Evolutionary conservation across 2,113 vertebrate species (phyloP).

Genomic region (Strigops habroptila): DNA sequence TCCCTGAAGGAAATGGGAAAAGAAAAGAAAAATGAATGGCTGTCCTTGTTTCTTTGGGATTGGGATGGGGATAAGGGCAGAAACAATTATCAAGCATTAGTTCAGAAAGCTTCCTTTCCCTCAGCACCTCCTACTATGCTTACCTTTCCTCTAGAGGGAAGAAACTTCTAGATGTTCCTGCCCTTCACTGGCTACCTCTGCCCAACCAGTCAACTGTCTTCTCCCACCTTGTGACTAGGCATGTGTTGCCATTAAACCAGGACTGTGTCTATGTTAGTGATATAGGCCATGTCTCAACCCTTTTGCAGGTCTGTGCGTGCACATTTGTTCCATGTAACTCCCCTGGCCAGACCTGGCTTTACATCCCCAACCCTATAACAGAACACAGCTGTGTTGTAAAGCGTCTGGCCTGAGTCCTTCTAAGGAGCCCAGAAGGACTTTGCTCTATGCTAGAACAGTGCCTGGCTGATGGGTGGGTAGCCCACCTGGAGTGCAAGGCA

Average conservation of each 20-base stretch:
- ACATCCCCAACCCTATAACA: background rate
- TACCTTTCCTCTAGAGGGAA: background rate
- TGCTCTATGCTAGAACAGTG: background rate
- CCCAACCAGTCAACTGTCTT: background rate
- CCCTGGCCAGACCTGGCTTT: background rate
- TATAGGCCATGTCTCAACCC: background rate
- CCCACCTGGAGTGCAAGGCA: background rate
- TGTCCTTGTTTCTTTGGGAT: background rate
- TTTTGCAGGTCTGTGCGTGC: background rate
- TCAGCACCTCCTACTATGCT: background rate
- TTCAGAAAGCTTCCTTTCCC: background rate
- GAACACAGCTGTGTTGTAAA: background rate
- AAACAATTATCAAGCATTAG: background rate
- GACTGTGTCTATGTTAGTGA: background rate
- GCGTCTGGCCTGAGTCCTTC: background rate
- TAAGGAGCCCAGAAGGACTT: background rate
- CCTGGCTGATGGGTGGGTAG: background rate
- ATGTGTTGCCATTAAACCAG: background rate
- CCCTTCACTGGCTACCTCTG: background rate
- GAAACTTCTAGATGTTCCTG: background rate
- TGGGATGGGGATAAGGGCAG: background rate
- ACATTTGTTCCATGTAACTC: background rate
- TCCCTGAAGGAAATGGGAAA: constrained; percentile 58
- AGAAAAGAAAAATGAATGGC: background rate
- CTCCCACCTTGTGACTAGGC: background rate